Percentiles rank a stretch among this genome's conserved stretches.
phyloP scores from a whole-genome alignment of 2,113 vertebrate genomes.

The Caretta caretta region DNA sequence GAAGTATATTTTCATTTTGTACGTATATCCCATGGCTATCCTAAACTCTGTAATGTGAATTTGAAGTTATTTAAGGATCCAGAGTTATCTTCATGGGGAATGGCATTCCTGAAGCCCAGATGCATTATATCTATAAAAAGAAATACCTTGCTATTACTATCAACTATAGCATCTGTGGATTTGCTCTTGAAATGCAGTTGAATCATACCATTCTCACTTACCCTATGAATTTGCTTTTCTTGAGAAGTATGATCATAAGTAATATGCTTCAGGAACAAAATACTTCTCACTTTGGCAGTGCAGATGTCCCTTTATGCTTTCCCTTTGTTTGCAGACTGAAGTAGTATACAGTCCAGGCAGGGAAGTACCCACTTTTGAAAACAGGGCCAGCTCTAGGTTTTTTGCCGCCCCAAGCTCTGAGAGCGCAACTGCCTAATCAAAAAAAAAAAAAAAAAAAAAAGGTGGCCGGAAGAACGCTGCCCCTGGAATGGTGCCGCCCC shows the following conservation, averaged over 20 bases:
- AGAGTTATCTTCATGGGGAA: constrained; percentile 47
- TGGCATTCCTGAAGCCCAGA: constrained; percentile 32
- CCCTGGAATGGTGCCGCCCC: no score
- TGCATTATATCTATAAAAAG: constrained; percentile 55
- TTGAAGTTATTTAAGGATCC: constrained; percentile 59
- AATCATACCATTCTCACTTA: not conserved
- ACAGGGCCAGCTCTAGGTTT: no score
- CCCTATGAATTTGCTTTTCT: not conserved
- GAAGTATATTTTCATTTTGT: constrained; percentile 40
- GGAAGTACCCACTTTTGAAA: not conserved
- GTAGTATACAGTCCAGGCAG: not conserved
- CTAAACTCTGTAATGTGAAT: constrained; percentile 17
- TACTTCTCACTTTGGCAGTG: not conserved
- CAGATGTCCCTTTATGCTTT: not conserved
- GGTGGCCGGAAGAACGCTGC: no score
- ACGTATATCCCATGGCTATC: constrained; percentile 21
- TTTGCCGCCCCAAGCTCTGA: no score
- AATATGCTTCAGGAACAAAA: not conserved
- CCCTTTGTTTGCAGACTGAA: not conserved
- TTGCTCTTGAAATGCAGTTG: not conserved
- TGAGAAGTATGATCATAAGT: constrained; percentile 16
- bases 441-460: no score
- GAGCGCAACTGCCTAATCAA: no score
- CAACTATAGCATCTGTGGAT: constrained; percentile 33
- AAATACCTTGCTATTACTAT: not conserved